Percentiles rank a stretch among this genome's conserved stretches.
Conservation (phyloP, 2,888 invertebrate genomes). For the Mesorhabditis belari region DNA sequence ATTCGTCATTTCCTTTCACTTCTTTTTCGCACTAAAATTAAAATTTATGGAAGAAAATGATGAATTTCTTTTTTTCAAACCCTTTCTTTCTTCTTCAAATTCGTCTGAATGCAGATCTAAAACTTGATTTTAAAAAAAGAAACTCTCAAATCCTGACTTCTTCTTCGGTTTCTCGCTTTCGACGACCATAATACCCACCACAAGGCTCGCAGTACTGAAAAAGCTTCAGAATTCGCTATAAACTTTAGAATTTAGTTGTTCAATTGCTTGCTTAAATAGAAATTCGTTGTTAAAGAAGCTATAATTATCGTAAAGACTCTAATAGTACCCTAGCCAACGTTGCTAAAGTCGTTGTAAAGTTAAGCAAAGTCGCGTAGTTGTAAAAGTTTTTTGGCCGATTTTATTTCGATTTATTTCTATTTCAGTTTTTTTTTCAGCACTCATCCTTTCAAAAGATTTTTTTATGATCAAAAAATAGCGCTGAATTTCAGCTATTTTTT, state of each 20-base stretch:
- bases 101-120: not conserved
- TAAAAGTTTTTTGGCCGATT: too few relatives aligned
- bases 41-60: not conserved
- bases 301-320: too few relatives aligned
- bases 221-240: conserved; percentile 30
- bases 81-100: not conserved
- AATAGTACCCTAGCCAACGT: too few relatives aligned
- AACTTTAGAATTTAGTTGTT: conserved; percentile 20
- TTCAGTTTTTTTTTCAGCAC: not conserved
- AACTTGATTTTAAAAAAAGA: too few relatives aligned
- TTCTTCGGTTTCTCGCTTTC: conserved; percentile 38
- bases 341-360: too few relatives aligned
- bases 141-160: conserved; percentile 11
- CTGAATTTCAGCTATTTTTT: too few relatives aligned
- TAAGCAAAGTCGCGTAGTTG: too few relatives aligned
- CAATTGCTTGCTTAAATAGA: too few relatives aligned
- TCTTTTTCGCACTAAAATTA: conserved; percentile 30
- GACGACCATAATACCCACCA: conserved; percentile 31
- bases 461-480: too few relatives aligned
- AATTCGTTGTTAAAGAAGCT: too few relatives aligned
- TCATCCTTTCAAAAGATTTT: too few relatives aligned
- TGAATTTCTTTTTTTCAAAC: not conserved
- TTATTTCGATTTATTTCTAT: too few relatives aligned
- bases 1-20: conserved; percentile 19
- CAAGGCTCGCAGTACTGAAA: conserved; percentile 45